Evolutionary conservation across 2,888 invertebrate species (phyloP), one percentile per base, ranked within the genome.

Genomic region (Lingula anatina): DNA sequence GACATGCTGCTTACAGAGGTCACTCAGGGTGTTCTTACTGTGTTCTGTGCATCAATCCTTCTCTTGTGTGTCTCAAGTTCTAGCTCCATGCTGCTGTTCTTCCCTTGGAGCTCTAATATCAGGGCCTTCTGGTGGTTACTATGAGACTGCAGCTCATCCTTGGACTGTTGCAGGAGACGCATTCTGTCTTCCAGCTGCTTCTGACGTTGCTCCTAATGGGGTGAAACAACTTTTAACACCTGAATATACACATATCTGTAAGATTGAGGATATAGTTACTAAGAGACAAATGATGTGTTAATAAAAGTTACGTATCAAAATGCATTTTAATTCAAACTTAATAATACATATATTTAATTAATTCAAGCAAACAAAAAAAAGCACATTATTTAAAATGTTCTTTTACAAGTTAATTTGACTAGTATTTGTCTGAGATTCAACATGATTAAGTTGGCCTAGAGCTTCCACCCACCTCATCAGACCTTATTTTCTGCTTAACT

Each of bases 111-210:
- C 20, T 60, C 57, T 42, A 53, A 56, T 23, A 51, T n/a, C n/a
- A n/a, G n/a, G n/a, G n/a, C n/a, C n/a, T n/a, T n/a, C n/a, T n/a
- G n/a, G n/a, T n/a, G 51, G 2, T 47, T 35, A 40, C 49, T 44
- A 37, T 63, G 60, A 20, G 25, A 26, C 41, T 53, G 43, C 20
- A 57, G 26, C 23, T 65, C 64, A 31, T 64, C 65, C 44, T 61
- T 61, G 2, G 55, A 45, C 26, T 38, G 27, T 40, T 55, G 55
- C 44, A 63, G 24, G 44, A 55, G 21, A 5, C 56, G 51, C 9
- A 55, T 28, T 47, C 60, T 60, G 18, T 75, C 75, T 47, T 74
- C 73, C 49, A 75, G 46, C 49, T 70, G 70, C 31, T 65, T 65
- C 43, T 65, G 59, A 18, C 70, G 55, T 42, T 65, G 64, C 27